phyloP scores from a whole-genome alignment of 2,797 vertebrate species.

The Jordanella pulchra region DNA sequence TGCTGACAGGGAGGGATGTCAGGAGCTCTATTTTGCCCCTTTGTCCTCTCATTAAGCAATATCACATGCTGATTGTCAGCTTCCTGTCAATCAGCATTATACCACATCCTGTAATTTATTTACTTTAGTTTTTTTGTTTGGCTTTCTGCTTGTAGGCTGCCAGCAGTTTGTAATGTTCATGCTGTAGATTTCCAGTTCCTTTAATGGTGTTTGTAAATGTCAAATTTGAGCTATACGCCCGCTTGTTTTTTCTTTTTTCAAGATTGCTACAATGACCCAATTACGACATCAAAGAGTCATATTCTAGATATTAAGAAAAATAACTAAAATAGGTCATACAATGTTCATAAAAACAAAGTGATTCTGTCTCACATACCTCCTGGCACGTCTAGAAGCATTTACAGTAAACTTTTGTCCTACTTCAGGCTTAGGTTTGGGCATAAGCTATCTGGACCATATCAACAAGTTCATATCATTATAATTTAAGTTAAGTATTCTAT shows the following conservation, averaged over 20 bases:
- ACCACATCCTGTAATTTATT: background rate
- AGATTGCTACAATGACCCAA: background rate
- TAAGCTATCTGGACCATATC: background rate
- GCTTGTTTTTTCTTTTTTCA: background rate
- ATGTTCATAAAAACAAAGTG: background rate
- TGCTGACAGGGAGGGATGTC: conserved; percentile 33
- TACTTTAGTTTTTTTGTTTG: background rate
- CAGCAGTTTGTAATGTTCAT: conserved; percentile 5
- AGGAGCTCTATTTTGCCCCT: conserved; percentile 43
- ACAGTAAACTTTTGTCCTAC: background rate
- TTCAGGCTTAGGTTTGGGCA: background rate
- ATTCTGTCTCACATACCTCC: background rate
- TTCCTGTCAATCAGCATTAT: conserved; percentile 36
- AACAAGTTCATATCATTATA: background rate
- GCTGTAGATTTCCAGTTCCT: background rate
- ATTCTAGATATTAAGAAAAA: background rate
- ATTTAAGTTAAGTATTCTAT: background rate
- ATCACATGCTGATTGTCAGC: conserved; percentile 41
- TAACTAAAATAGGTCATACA: background rate
- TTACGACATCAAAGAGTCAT: background rate
- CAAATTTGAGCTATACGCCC: background rate
- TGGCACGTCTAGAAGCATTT: background rate
- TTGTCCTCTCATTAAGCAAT: conserved; percentile 63
- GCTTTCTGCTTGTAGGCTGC: conserved; percentile 27
- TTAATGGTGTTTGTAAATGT: conserved; percentile 7